Conservation (phyloP, 2,797 vertebrate species). For the Tokudaia tokunoshimensis region DNA sequence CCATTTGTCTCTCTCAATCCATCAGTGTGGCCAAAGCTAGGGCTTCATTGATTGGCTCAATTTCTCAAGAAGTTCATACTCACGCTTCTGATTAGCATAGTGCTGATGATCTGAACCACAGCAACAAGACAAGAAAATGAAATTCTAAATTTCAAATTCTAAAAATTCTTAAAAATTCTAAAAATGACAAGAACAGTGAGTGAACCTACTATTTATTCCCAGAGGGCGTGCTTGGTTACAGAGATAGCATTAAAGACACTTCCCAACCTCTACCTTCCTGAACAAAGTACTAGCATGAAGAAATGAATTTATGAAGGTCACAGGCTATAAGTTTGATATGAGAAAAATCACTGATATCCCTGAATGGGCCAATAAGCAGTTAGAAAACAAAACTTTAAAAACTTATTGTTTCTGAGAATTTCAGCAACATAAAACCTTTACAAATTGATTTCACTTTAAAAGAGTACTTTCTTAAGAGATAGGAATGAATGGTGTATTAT, state of each 20-base stretch:
- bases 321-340: not conserved
- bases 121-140: constrained; percentile 22
- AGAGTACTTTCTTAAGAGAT: not conserved
- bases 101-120: not conserved
- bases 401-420: not conserved
- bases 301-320: not conserved
- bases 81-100: not conserved
- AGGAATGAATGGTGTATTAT: too few relatives aligned
- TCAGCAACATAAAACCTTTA: constrained; percentile 36
- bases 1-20: not conserved
- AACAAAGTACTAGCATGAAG: not conserved
- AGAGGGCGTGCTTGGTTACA: not conserved
- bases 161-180: not conserved
- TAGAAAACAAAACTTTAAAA: not conserved
- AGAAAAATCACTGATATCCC: not conserved
- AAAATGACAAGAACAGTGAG: not conserved
- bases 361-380: not conserved
- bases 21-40: not conserved
- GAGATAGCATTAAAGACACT: not conserved
- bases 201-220: constrained; percentile 22
- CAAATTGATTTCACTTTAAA: constrained; percentile 24
- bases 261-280: not conserved
- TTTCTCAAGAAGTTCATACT: not conserved
- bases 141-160: not conserved
- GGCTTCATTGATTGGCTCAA: not conserved